Percentiles rank a stretch among this genome's conserved stretches.
These are phyloP conservation scores for Ectropis grisescens DNA, from an alignment of 1,140 invertebrate genomes.

Conservation along the genomic window DNA sequence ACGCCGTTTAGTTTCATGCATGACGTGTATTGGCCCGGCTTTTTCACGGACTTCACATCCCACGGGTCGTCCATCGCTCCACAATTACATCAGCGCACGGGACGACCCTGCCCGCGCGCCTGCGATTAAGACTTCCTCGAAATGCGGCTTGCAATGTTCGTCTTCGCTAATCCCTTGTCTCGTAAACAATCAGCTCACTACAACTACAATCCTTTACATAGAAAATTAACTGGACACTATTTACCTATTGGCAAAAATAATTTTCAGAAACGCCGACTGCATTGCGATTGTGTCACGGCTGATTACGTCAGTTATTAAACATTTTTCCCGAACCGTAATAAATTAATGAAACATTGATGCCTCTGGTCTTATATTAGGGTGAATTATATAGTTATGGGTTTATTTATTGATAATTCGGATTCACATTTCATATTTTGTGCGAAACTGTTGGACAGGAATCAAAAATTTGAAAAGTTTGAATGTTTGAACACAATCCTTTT, in stretches of 20 bases:
- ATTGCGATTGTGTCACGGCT: constrained; percentile 5
- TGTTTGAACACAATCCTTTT: too few relatives aligned
- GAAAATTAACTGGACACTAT: constrained; percentile 6
- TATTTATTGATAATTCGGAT: too few relatives aligned
- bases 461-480: too few relatives aligned
- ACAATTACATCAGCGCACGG: constrained; percentile 15
- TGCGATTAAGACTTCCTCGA: too few relatives aligned
- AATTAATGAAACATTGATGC: too few relatives aligned
- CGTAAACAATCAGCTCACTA: constrained; percentile 7
- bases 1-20: constrained; percentile 75
- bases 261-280: constrained; percentile 21
- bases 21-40: constrained; percentile 63
- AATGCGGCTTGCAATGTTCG: too few relatives aligned
- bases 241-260: constrained; percentile 15
- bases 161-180: too few relatives aligned
- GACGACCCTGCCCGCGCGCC: neutral
- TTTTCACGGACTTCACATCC: constrained; percentile 56
- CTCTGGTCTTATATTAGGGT: too few relatives aligned
- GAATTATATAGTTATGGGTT: too few relatives aligned
- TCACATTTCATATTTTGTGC: too few relatives aligned
- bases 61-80: constrained; percentile 58
- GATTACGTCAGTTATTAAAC: constrained; percentile 30
- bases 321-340: constrained; percentile 12
- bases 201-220: neutral
- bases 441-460: too few relatives aligned